Evolutionary conservation across 2,797 vertebrate species (phyloP).

Genomic region (Danio albolineatus): DNA sequence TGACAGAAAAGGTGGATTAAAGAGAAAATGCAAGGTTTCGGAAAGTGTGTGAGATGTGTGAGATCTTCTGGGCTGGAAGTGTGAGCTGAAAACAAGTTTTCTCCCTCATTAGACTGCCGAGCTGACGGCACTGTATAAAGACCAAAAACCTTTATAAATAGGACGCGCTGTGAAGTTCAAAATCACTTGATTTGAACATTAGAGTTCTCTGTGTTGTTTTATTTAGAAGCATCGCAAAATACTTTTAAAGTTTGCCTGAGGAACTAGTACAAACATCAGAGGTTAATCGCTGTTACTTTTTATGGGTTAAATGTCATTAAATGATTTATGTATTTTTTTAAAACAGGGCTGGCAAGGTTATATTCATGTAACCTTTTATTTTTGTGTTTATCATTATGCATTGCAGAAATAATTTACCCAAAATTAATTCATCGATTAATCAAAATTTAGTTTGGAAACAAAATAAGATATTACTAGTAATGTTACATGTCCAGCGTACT

Average conservation of each 20-base stretch:
- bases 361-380: background rate
- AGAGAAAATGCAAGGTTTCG: constrained; percentile 1
- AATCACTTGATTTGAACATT: constrained; percentile 6
- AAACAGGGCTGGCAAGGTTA: background rate
- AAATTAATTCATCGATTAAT: no score
- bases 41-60: constrained; percentile 9
- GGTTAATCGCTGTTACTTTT: constrained; percentile 10
- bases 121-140: constrained; percentile 4
- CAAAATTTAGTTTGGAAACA: no score
- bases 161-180: background rate
- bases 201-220: constrained; percentile 26
- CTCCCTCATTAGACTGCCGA: constrained; percentile 36
- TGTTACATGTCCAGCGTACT: no score
- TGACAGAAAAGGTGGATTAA: constrained; percentile 4
- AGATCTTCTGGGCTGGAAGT: constrained; percentile 7
- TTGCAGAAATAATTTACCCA: background rate
- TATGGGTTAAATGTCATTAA: background rate
- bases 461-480: no score
- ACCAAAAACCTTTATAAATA: constrained; percentile 5
- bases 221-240: constrained; percentile 1
- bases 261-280: constrained; percentile 3
- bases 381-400: background rate
- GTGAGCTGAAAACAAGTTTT: constrained; percentile 9
- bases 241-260: background rate
- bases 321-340: background rate